These are phyloP conservation scores for Synanthedon tipuliformis DNA, from an alignment of 2,888 invertebrate genomes.

Conservation along the genomic window DNA sequence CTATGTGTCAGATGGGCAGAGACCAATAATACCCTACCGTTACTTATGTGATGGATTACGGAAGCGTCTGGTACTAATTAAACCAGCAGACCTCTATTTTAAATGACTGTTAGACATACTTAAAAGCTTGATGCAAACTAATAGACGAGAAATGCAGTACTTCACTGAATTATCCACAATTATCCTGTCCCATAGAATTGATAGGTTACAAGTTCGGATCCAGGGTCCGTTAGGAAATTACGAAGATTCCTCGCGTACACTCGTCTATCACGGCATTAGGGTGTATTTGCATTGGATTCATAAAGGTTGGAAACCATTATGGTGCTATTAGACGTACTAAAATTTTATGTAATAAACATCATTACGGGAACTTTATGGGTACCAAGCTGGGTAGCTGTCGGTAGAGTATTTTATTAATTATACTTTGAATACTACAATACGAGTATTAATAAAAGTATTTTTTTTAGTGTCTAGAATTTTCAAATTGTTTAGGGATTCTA, in stretches of 20 bases:
- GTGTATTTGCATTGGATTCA: background rate
- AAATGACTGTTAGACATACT: background rate
- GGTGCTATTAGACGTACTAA: background rate
- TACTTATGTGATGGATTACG: background rate
- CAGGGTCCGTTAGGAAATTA: conserved; percentile 4
- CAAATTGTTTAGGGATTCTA: too few relatives aligned
- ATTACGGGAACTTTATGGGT: background rate
- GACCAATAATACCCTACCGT: too few relatives aligned
- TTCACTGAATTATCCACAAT: conserved; percentile 5
- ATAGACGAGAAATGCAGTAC: conserved; percentile 1
- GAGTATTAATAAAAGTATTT: too few relatives aligned
- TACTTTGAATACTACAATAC: too few relatives aligned
- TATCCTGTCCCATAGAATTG: conserved; percentile 6
- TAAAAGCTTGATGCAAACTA: background rate
- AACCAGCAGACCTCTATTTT: background rate
- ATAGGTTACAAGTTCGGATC: conserved; percentile 3
- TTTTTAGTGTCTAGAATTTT: too few relatives aligned
- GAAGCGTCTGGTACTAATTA: background rate
- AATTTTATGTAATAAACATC: background rate
- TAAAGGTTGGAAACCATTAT: background rate
- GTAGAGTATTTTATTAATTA: too few relatives aligned
- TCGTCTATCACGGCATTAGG: background rate
- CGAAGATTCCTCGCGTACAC: background rate
- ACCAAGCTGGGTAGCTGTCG: too few relatives aligned
- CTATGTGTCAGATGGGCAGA: too few relatives aligned